A percentile compares a stretch with the other conserved stretches of the same genome.
Evolutionary conservation across 1,140 invertebrate genomes (phyloP).

Genomic region (Hormaphis cornu): DNA sequence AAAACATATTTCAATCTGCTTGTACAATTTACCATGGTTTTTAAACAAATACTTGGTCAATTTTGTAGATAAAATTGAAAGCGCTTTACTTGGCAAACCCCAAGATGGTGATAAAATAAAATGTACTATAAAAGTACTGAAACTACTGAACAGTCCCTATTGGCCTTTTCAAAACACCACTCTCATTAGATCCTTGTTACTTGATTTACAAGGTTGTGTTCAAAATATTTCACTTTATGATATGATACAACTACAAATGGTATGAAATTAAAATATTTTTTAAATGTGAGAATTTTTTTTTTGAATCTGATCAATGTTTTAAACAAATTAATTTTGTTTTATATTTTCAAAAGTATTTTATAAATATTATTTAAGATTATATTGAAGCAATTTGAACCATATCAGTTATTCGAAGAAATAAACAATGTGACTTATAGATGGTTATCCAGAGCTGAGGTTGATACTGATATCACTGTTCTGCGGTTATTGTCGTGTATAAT

Average conservation of each 20-base stretch:
- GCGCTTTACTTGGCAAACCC: not conserved
- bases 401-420: conserved; percentile 23
- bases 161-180: conserved; percentile 10
- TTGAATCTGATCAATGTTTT: too few species aligned
- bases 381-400: conserved; percentile 10
- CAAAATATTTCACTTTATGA: conserved; percentile 16
- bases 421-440: not conserved
- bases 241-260: conserved; percentile 25
- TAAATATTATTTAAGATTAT: conserved; percentile 16
- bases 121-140: conserved; percentile 7
- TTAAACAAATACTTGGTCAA: conserved; percentile 1
- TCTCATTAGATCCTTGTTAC: conserved; percentile 18
- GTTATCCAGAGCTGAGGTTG: conserved; percentile 3
- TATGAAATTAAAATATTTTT: not conserved
- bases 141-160: conserved; percentile 5
- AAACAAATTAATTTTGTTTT: too few species aligned
- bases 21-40: conserved; percentile 17
- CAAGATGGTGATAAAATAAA: conserved; percentile 4
- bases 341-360: too few species aligned
- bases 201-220: not conserved
- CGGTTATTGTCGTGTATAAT: conserved; percentile 17
- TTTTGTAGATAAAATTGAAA: not conserved
- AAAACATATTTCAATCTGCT: conserved; percentile 19
- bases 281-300: too few species aligned
- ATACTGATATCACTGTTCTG: conserved; percentile 13